These are phyloP conservation scores for Elephas maximus DNA, from an alignment of 2,113 vertebrate genomes.

Conservation along the genomic window DNA sequence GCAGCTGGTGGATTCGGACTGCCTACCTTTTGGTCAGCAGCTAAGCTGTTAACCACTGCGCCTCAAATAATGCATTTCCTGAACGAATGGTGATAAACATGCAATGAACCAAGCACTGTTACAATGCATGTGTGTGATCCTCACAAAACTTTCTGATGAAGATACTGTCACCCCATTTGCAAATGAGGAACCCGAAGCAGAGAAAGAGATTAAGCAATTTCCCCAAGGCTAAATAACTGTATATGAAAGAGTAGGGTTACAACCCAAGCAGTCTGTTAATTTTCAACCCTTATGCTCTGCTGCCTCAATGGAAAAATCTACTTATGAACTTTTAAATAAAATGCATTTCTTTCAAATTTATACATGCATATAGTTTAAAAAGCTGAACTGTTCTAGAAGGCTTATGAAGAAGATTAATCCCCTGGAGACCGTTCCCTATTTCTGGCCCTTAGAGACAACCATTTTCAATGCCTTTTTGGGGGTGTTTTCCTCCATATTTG, in stretches of 20 bases:
- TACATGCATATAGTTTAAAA: background rate
- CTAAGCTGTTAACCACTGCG: no score
- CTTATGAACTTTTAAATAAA: background rate
- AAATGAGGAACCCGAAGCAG: background rate
- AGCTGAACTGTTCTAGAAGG: background rate
- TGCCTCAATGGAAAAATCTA: background rate
- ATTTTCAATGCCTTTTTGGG: background rate
- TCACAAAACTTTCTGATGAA: background rate
- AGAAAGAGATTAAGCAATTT: background rate
- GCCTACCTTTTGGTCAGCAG: no score
- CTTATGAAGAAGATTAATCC: background rate
- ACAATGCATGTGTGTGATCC: background rate
- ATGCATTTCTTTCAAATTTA: slow-evolving; percentile 3
- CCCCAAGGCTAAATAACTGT: background rate
- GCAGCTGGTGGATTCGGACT: no score
- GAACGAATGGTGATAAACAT: background rate
- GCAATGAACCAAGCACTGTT: background rate
- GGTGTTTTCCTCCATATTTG: background rate
- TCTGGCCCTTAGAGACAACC: background rate
- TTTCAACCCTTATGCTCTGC: background rate
- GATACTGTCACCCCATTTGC: background rate
- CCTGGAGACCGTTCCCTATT: background rate
- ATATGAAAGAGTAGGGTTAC: background rate
- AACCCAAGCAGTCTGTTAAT: background rate
- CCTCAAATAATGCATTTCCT: background rate